phyloP scores from a whole-genome alignment of 2,113 vertebrate genomes.

The Vidua macroura region DNA sequence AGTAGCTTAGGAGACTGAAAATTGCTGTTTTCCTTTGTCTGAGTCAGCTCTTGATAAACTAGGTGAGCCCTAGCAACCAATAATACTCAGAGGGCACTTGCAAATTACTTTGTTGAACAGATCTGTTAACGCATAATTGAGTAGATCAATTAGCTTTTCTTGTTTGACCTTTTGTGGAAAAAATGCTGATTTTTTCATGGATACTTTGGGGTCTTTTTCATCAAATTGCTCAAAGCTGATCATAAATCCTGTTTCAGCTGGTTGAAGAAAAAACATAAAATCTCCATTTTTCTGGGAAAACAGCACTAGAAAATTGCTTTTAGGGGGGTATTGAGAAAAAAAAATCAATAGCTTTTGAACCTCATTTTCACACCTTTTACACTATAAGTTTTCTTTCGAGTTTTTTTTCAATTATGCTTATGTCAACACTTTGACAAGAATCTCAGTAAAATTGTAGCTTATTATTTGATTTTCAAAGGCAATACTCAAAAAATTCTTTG shows the following conservation, averaged over 20 bases:
- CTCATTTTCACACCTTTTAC: constrained; percentile 13
- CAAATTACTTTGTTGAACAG: background rate
- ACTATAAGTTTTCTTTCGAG: background rate
- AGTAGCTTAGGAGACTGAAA: background rate
- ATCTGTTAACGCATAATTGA: background rate
- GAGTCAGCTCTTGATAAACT: background rate
- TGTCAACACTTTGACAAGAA: constrained; percentile 19
- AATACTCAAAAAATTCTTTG: constrained; percentile 5
- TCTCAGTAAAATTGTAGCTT: constrained; percentile 18
- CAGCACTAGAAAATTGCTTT: background rate
- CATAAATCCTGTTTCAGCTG: background rate
- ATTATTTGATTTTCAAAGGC: constrained; percentile 49
- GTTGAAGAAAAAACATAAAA: background rate
- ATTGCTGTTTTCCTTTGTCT: background rate
- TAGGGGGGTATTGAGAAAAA: fast-evolving
- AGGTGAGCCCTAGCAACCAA: background rate
- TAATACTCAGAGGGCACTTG: background rate
- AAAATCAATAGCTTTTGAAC: background rate
- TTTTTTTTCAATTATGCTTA: background rate
- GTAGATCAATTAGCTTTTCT: background rate
- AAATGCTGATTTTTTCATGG: background rate
- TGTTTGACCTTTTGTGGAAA: background rate
- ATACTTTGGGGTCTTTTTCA: background rate
- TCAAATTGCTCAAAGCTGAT: background rate
- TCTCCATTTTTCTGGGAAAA: constrained; percentile 24